Conservation (phyloP, 2,888 invertebrate genomes). For the Smittia aterrima region DNA sequence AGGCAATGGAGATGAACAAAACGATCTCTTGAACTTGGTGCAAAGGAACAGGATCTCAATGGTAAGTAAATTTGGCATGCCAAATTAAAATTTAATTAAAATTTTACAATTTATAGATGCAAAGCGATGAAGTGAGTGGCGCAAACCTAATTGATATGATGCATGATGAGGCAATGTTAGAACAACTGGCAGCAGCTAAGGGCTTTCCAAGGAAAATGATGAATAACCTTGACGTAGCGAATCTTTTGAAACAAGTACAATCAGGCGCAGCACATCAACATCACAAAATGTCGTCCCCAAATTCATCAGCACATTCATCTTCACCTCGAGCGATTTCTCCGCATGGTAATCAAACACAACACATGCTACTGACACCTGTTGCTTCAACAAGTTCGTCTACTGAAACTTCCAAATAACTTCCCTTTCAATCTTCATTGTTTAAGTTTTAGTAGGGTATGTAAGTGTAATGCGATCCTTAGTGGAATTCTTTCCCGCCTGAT, state of each 20-base stretch:
- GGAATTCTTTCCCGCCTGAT: not conserved
- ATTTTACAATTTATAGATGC: conserved; percentile 4
- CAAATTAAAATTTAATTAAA: not conserved
- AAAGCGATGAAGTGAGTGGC: conserved; percentile 25
- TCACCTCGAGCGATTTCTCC: conserved; percentile 11
- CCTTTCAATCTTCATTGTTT: not conserved
- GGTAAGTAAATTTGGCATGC: not conserved
- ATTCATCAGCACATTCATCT: not conserved
- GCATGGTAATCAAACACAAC: not conserved
- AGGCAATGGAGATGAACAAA: conserved; percentile 19
- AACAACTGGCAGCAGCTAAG: conserved; percentile 34
- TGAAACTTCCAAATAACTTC: conserved; percentile 18
- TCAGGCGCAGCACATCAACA: conserved; percentile 2
- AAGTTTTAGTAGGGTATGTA: not conserved
- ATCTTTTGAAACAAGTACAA: conserved; percentile 27
- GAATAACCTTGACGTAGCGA: conserved; percentile 32
- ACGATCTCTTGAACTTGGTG: conserved; percentile 36
- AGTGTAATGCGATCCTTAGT: not conserved
- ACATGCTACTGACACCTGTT: conserved; percentile 23
- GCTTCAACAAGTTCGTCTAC: not conserved
- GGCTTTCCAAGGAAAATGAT: conserved; percentile 30
- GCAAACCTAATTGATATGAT: conserved; percentile 36
- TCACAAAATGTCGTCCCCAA: conserved; percentile 24
- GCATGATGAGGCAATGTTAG: conserved; percentile 34
- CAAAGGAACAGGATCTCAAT: conserved; percentile 31